phyloP scores from a whole-genome alignment of 2,113 vertebrate species.

The Dendropsophus ebraccatus region DNA sequence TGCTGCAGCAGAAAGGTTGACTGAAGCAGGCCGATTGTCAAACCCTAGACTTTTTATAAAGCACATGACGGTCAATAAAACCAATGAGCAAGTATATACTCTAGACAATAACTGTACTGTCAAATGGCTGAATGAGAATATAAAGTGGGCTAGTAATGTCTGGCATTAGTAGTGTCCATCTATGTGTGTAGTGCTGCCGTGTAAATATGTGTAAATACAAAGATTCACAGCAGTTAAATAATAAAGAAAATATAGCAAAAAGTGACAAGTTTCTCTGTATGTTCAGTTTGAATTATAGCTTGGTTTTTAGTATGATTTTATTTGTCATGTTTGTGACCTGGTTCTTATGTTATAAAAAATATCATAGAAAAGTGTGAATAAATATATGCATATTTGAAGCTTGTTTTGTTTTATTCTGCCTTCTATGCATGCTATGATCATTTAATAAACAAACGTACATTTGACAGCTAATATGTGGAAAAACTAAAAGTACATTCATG shows the following conservation, averaged over 20 bases:
- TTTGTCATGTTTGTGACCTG: background rate
- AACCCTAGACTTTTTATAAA: slow-evolving; percentile 86
- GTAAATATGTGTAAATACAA: slow-evolving; percentile 35
- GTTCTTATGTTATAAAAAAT: background rate
- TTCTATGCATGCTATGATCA: background rate
- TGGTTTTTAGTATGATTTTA: slow-evolving; percentile 15
- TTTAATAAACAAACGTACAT: background rate
- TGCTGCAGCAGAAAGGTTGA: slow-evolving; percentile 78
- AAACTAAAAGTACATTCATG: no score
- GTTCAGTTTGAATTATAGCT: background rate
- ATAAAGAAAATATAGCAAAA: background rate
- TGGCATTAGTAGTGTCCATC: slow-evolving; percentile 75
- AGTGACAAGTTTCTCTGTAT: background rate
- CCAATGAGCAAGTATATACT: slow-evolving; percentile 85
- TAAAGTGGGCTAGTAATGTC: slow-evolving; percentile 85
- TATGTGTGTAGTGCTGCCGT: background rate
- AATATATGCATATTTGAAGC: background rate
- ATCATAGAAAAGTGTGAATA: background rate
- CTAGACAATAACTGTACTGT: slow-evolving; percentile 79
- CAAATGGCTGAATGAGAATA: slow-evolving; percentile 86
- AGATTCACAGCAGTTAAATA: slow-evolving; percentile 20
- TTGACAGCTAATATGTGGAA: background rate
- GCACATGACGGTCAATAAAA: slow-evolving; percentile 78
- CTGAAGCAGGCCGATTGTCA: slow-evolving; percentile 78
- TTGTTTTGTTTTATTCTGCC: background rate